Base-by-base conservation (phyloP, 2,888 invertebrate genomes). In the Dicyrtoma fusca region DNA sequence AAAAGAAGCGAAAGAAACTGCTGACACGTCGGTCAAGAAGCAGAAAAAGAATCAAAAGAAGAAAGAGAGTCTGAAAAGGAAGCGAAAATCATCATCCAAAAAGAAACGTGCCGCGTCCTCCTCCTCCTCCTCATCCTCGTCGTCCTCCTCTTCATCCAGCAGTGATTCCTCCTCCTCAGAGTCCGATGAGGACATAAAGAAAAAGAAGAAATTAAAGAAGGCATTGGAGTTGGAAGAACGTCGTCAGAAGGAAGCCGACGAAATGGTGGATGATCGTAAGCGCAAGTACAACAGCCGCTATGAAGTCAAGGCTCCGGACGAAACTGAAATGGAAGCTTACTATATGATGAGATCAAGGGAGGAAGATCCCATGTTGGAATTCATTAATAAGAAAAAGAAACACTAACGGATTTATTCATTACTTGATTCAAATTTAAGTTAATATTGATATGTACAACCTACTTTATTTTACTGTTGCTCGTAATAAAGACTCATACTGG, bases 311-410 rank as follows among this genome's bases (percentile, higher is more conserved):
- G 91, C 90, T 74, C 95, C 95, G 0, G 92, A 94, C 0, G 92
- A 94, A 74, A 94, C 94, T 76, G 95, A 98, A 83, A 88, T 97
- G 83, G 97, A 98, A 83, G 95, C 95, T 0, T 97, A 92, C 85
- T 89, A 91, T 82, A 90, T 94, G 86, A 97, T 94, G 83, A 87
- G 92, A 69, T 86, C 88, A 69, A 86, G 94, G 53, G 90, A 90
- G 0, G 94, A 95, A 77, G 98, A 99, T 86, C 98, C 98, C 0
- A 97, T 98, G 97, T 88, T 90, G 69, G 89, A 92, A 76, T 92
- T 91, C 84, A 77, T 85, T 49, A 62, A 68, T 19, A 75, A 74
- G 13, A 76, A 77, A 57, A 75, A 76, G 57, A 79, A 75, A 47
- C 75, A 77, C 59, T 57, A 75, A 71, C 47, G 8, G 34, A 5